Base-by-base conservation (phyloP, 2,888 invertebrate species). In the Tenthredo mesomela region DNA sequence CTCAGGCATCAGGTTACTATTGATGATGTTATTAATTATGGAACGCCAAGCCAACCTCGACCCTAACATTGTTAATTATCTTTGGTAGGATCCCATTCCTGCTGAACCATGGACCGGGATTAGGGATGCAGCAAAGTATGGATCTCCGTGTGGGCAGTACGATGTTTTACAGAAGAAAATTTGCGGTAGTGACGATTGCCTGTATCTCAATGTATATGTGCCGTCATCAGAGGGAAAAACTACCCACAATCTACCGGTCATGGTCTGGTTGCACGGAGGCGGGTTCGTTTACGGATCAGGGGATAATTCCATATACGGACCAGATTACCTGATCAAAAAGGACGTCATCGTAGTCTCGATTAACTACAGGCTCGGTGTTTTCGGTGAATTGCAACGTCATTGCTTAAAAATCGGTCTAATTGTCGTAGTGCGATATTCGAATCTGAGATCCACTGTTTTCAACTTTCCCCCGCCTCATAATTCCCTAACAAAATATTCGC, bases 181-280 rank as follows among this genome's bases (percentile, higher is more conserved):
- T 67, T 21, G 0, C 40, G 92, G 92, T 6, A 82, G 86, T 47
- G 93, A 93, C 29, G 92, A 92, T 82, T 92, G 92, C 67, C 88
- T 93, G 5, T 91, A 91, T 78, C 77, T 93, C 7, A 93, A 93
- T 70, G 90, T 93, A 5, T 92, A 90, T 85, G 71, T 85, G 3
- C 82, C 71, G 6, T 50, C 10, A 29, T 15, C 73, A 15, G 73
- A 50, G 25, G 75, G 61, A 18, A 71, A 12, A 80, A 21, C n/a
- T 18, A 12, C 73, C 18, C 67, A n/a, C 33, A 9, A 18, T 67
- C 21, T 82, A 70, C 67, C 82, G 21, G 21, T 73, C 0, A 25
- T 40, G 3, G 70, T 7, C 10, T 85, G 83, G 83, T 50, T 85
- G 9, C 87, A 87, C 29, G 87, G 88, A 25, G 88, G 87, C 84